Evolutionary conservation across 2,797 vertebrate species (phyloP).

Genomic region (Ceyx erithaca): DNA sequence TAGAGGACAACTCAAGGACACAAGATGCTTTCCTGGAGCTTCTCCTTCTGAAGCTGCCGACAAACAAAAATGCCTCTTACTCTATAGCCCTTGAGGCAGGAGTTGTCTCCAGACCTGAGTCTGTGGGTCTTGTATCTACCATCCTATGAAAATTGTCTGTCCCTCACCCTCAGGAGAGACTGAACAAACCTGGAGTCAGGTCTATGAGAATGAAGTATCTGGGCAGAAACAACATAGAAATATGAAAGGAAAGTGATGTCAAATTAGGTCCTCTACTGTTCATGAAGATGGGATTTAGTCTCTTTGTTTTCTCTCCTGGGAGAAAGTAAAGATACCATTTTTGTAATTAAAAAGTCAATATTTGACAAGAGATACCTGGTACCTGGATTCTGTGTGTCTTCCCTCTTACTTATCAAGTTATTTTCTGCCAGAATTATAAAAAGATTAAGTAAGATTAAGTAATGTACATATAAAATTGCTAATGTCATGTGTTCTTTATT

Average conservation of each 20-base stretch:
- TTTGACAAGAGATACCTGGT: not conserved
- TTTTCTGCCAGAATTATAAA: not conserved
- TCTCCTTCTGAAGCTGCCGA: not conserved
- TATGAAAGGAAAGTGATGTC: rapidly evolving
- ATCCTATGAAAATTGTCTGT: not conserved
- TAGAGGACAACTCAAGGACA: not conserved
- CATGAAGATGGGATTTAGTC: not conserved
- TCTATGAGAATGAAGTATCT: rapidly evolving
- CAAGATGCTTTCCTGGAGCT: rapidly evolving
- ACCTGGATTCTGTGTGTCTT: not conserved
- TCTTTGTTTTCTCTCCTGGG: not conserved
- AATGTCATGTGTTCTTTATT: not conserved
- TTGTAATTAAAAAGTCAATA: slow-evolving; percentile 3
- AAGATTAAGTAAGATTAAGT: not conserved
- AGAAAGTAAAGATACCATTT: not conserved
- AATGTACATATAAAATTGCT: not conserved
- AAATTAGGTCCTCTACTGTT: not conserved
- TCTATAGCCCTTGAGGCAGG: not conserved
- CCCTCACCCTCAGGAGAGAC: not conserved
- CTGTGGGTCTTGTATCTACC: not conserved
- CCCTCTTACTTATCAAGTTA: not conserved
- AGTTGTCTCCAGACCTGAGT: not conserved
- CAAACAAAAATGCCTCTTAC: not conserved
- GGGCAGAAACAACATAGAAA: not conserved
- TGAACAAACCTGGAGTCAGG: not conserved